Percentiles rank a stretch among this genome's conserved stretches.
phyloP scores from a whole-genome alignment of 2,888 invertebrate genomes.

The Gryllus longicercus region DNA sequence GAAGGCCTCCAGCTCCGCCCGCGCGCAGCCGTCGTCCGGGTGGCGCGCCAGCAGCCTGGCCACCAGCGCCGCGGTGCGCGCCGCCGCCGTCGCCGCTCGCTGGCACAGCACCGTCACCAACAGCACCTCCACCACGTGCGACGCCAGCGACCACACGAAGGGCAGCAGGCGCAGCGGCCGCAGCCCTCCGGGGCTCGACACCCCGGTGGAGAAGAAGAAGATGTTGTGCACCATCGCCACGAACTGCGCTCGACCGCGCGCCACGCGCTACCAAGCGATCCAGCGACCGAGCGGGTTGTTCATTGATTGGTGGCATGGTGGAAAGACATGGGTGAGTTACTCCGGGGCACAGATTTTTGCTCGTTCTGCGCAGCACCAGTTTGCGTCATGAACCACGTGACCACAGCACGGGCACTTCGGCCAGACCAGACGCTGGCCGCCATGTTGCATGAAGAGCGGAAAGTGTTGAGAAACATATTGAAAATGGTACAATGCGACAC shows the following conservation, averaged over 20 bases:
- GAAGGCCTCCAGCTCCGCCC: background rate
- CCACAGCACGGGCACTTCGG: too few species aligned
- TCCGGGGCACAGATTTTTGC: too few species aligned
- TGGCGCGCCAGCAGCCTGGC: background rate
- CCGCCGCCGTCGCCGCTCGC: background rate
- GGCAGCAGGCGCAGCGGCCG: background rate
- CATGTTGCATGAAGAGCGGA: too few species aligned
- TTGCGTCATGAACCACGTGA: too few species aligned
- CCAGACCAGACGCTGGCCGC: too few species aligned
- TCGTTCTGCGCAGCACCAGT: too few species aligned
- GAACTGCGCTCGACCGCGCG: background rate
- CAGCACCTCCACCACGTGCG: background rate
- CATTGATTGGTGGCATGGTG: too few species aligned
- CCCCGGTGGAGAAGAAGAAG: background rate
- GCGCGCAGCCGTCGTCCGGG: background rate
- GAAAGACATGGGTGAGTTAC: too few species aligned
- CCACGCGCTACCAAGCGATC: too few species aligned
- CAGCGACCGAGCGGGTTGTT: too few species aligned
- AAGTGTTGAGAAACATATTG: too few species aligned
- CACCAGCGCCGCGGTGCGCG: background rate
- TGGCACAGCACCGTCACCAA: background rate
- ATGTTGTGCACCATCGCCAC: conserved; percentile 17
- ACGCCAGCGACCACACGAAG: background rate
- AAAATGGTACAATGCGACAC: too few species aligned
- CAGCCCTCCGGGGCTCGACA: background rate